phyloP scores from a whole-genome alignment of 23 tunicate species.

The Ascidia mentula region DNA sequence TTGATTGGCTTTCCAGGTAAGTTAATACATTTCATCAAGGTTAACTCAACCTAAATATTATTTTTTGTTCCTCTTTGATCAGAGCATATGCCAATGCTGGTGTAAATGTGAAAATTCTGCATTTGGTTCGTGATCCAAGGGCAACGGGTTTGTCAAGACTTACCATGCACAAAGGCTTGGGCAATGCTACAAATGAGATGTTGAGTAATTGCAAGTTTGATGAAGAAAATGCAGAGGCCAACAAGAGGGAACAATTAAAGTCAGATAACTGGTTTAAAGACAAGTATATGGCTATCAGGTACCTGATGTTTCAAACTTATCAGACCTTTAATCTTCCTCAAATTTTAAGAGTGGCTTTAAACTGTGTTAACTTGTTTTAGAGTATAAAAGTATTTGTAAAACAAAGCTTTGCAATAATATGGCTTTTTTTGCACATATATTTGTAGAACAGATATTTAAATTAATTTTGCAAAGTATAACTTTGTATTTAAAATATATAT shows the following conservation, averaged over 20 bases:
- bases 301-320: too few relatives aligned
- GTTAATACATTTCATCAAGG: background rate
- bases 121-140: conserved; percentile 36
- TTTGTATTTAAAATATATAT: too few relatives aligned
- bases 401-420: too few relatives aligned
- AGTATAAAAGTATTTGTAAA: too few relatives aligned
- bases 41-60: background rate
- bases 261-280: conserved; percentile 6
- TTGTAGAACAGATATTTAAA: background rate
- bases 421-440: background rate
- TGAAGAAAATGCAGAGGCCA: background rate
- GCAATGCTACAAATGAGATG: conserved; percentile 40
- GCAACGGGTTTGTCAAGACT: conserved; percentile 18
- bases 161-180: conserved; percentile 32
- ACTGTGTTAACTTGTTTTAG: too few relatives aligned
- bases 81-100: background rate
- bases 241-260: background rate
- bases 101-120: background rate
- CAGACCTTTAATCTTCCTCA: too few relatives aligned
- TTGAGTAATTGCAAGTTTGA: conserved; percentile 33
- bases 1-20: conserved; percentile 23
- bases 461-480: background rate
- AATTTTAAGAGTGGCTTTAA: too few relatives aligned
- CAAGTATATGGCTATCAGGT: conserved; percentile 19
- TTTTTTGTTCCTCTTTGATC: background rate